These are phyloP conservation scores for Proisotoma minuta DNA, from an alignment of 2,888 invertebrate species.

Conservation along the genomic window DNA sequence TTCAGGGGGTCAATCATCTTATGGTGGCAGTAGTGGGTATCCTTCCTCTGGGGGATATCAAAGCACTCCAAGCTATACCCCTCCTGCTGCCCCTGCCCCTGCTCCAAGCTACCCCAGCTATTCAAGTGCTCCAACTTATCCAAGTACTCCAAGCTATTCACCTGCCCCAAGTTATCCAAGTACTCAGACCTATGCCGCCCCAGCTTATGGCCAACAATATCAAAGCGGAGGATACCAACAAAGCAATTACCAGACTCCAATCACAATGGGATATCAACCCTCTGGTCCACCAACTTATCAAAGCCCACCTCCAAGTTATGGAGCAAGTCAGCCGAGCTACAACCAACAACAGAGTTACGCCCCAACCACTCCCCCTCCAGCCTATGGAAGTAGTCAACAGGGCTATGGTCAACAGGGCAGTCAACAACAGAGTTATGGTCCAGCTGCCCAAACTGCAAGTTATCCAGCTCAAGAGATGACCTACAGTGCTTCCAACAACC, in stretches of 20 bases:
- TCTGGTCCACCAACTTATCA: background rate
- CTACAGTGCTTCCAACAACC: background rate
- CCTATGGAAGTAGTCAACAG: no score
- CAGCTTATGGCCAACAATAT: background rate
- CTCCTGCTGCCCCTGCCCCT: background rate
- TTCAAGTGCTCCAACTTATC: no score
- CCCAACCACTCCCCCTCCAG: background rate
- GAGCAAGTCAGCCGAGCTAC: background rate
- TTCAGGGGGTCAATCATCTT: background rate
- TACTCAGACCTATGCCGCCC: no score
- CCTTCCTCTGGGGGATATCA: background rate
- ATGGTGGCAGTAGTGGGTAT: conserved; percentile 4
- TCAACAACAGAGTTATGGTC: background rate
- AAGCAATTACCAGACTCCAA: background rate
- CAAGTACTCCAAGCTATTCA: no score
- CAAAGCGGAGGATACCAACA: background rate
- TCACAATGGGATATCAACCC: conserved; percentile 3
- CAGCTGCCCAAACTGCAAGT: background rate
- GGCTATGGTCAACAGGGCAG: no score
- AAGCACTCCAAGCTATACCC: background rate
- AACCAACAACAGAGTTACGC: background rate
- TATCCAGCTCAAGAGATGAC: background rate
- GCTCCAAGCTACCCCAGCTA: no score
- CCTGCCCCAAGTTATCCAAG: no score
- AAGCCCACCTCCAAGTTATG: background rate